phyloP scores from a whole-genome alignment of 2,888 invertebrate species.

The Actias luna region DNA sequence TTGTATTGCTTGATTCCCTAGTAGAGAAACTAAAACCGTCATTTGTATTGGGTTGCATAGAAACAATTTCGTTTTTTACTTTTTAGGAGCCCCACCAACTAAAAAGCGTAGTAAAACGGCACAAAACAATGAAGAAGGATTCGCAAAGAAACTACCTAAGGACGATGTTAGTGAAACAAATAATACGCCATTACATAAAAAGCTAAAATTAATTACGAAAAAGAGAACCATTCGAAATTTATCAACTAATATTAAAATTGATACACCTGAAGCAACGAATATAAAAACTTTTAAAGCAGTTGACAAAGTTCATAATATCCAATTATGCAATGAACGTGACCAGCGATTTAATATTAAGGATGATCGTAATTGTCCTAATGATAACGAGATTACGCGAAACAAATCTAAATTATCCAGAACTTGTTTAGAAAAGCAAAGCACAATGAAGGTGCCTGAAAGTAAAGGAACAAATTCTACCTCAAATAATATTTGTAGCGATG shows the following conservation, averaged over 20 bases:
- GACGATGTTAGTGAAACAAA: neutral
- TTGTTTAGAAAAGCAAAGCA: neutral
- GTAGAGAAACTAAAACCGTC: neutral
- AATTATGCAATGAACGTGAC: slow-evolving; percentile 8
- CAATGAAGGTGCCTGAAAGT: neutral
- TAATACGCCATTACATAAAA: neutral
- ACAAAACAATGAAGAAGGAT: neutral
- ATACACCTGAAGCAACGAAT: neutral
- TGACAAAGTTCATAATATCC: neutral
- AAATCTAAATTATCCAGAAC: neutral
- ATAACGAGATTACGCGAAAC: too few species aligned
- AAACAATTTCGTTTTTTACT: neutral
- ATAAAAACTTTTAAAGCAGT: neutral
- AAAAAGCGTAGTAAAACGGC: neutral
- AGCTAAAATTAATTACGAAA: neutral
- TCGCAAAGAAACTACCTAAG: neutral
- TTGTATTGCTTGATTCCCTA: too few species aligned
- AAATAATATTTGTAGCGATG: neutral
- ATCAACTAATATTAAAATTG: neutral
- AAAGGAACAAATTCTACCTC: neutral
- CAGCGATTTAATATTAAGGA: neutral
- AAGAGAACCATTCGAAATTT: neutral
- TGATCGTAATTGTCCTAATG: neutral
- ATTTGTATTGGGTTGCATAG: neutral
- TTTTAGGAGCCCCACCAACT: neutral